Evolutionary conservation across 2,797 vertebrate species (phyloP).

Genomic region (Silurus aristotelis): DNA sequence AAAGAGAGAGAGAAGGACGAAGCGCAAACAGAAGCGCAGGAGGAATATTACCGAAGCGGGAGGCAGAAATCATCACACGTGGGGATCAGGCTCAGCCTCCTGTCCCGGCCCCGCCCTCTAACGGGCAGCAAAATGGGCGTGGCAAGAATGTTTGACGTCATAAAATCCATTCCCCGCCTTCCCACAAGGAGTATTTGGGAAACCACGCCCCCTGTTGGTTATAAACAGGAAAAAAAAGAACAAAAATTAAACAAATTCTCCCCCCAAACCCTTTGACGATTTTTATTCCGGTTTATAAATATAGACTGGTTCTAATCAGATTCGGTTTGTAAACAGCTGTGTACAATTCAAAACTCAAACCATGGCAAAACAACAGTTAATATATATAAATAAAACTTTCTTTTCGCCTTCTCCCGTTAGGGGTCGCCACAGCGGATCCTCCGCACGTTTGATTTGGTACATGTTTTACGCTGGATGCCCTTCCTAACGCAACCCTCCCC

Average conservation of each 20-base stretch:
- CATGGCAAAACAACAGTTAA: background rate
- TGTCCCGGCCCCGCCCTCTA: conserved; percentile 72
- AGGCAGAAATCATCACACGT: conserved; percentile 91
- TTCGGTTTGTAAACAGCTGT: background rate
- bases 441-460: no score
- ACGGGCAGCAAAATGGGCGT: conserved; percentile 72
- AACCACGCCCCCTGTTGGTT: conserved; percentile 75
- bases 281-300: background rate
- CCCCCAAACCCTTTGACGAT: no score
- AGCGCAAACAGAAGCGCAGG: conserved; percentile 78
- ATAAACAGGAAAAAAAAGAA: background rate
- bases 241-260: background rate
- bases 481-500: no score
- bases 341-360: background rate
- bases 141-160: conserved; percentile 81
- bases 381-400: no score
- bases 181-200: conserved; percentile 39
- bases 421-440: no score
- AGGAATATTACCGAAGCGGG: conserved; percentile 89
- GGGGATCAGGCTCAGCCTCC: conserved; percentile 89
- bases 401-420: no score
- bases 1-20: conserved; percentile 24
- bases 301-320: background rate
- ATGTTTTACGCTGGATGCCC: no score
- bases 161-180: conserved; percentile 56